phyloP scores from a whole-genome alignment of 1,140 invertebrate genomes.

The Drosophila arawakana region DNA sequence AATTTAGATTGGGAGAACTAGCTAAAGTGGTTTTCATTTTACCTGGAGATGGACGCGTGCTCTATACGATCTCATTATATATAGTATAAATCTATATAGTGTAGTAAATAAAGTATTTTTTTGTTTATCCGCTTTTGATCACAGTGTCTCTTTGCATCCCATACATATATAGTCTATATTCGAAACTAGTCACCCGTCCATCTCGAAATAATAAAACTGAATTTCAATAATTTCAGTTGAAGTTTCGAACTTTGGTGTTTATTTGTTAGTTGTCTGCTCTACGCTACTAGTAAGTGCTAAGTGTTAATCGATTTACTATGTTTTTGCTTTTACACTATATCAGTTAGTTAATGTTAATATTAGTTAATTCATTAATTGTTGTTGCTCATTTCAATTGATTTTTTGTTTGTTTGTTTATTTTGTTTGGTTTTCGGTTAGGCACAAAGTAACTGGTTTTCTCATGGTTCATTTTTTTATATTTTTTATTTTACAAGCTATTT shows the following conservation, averaged over 20 bases:
- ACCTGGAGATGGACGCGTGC: background rate
- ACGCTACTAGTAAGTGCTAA: conserved; percentile 45
- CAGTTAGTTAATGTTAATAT: conserved; percentile 56
- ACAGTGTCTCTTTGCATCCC: conserved; percentile 17
- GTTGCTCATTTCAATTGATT: conserved; percentile 45
- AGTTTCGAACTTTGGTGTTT: background rate
- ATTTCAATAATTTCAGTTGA: background rate
- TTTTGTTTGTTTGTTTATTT: conserved; percentile 28
- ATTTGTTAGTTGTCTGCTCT: conserved; percentile 32
- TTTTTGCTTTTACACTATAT: conserved; percentile 48
- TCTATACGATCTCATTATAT: background rate
- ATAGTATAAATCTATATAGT: background rate
- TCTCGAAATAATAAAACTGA: background rate
- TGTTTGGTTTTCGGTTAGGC: conserved; percentile 69
- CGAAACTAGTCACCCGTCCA: background rate
- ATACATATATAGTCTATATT: conserved; percentile 9
- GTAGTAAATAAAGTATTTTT: conserved; percentile 7
- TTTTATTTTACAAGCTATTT: conserved; percentile 63
- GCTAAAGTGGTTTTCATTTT: background rate
- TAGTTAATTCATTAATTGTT: conserved; percentile 55
- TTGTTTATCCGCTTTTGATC: conserved; percentile 13
- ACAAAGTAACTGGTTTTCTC: conserved; percentile 75
- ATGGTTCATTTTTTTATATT: conserved; percentile 37
- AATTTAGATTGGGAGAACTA: background rate
- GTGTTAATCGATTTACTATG: conserved; percentile 52